Conservation (phyloP, 1,140 invertebrate genomes). For the Drosophila takahashii region DNA sequence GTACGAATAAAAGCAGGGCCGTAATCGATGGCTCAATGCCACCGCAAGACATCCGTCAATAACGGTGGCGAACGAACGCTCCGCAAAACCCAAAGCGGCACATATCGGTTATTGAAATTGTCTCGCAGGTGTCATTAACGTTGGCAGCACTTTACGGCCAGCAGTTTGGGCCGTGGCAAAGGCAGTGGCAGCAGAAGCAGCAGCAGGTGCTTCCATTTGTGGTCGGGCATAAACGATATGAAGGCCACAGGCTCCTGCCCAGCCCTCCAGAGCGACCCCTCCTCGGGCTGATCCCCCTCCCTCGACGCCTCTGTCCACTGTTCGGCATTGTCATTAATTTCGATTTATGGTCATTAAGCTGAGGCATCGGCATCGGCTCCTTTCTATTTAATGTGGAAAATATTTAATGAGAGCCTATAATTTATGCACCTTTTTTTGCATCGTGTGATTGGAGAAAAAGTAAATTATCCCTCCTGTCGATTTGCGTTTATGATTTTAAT, state of each 20-base stretch:
- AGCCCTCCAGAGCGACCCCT: neutral
- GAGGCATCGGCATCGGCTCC: constrained; percentile 46
- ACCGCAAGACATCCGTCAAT: constrained; percentile 41
- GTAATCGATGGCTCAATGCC: constrained; percentile 54
- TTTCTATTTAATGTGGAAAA: constrained; percentile 62
- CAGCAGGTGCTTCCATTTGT: constrained; percentile 74
- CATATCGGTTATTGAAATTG: constrained; percentile 81
- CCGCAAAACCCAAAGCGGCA: constrained; percentile 57
- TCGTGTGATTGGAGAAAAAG: constrained; percentile 17
- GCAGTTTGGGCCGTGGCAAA: constrained; percentile 6
- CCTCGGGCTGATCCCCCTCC: constrained; percentile 5
- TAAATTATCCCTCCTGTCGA: constrained; percentile 55
- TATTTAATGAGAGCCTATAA: constrained; percentile 73
- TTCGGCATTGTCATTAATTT: constrained; percentile 74
- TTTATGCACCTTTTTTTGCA: constrained; percentile 67
- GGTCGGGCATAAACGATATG: constrained; percentile 51
- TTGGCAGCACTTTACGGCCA: constrained; percentile 42
- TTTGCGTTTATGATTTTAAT: constrained; percentile 68
- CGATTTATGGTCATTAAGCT: constrained; percentile 81
- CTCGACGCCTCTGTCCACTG: constrained; percentile 14
- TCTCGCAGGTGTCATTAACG: constrained; percentile 81
- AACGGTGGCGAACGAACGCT: constrained; percentile 6
- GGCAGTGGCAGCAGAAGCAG: constrained; percentile 4
- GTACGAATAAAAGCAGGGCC: constrained; percentile 22
- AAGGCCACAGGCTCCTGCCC: constrained; percentile 17